Evolutionary conservation across 1,140 invertebrate genomes (phyloP).

Genomic region (Phymastichus coffea): DNA sequence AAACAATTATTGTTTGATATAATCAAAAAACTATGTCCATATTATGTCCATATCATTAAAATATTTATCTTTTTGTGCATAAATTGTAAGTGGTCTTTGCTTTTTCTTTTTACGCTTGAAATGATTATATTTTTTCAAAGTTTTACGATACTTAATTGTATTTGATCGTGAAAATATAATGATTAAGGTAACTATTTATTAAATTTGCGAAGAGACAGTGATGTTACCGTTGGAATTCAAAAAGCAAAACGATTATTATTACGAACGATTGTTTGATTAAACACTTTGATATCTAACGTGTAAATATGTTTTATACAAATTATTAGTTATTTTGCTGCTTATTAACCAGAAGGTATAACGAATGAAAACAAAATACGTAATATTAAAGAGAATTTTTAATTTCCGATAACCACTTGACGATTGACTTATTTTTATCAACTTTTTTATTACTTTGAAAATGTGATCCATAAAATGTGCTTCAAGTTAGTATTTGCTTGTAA

Average conservation of each 20-base stretch:
- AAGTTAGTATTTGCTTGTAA: too few species aligned
- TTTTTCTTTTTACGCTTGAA: not conserved
- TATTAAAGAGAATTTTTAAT: slow-evolving; percentile 15
- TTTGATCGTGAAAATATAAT: not conserved
- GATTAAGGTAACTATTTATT: slow-evolving; percentile 9
- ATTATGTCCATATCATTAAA: too few species aligned
- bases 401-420: slow-evolving; percentile 6
- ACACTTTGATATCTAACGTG: not conserved
- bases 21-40: too few species aligned
- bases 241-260: slow-evolving; percentile 13
- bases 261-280: slow-evolving; percentile 1
- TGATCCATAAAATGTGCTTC: too few species aligned
- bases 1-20: too few species aligned
- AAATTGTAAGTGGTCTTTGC: too few species aligned
- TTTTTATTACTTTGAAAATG: too few species aligned
- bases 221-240: not conserved
- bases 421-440: not conserved
- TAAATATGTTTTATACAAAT: slow-evolving; percentile 11
- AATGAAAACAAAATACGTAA: slow-evolving; percentile 7
- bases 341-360: not conserved
- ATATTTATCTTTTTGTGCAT: too few species aligned
- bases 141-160: slow-evolving; percentile 13
- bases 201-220: slow-evolving; percentile 3
- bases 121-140: not conserved
- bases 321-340: slow-evolving; percentile 17